A percentile compares a stretch with the other conserved stretches of the same genome.
These are phyloP conservation scores for Phengaris alcon DNA, from an alignment of 2,888 invertebrate species.

Conservation along the genomic window DNA sequence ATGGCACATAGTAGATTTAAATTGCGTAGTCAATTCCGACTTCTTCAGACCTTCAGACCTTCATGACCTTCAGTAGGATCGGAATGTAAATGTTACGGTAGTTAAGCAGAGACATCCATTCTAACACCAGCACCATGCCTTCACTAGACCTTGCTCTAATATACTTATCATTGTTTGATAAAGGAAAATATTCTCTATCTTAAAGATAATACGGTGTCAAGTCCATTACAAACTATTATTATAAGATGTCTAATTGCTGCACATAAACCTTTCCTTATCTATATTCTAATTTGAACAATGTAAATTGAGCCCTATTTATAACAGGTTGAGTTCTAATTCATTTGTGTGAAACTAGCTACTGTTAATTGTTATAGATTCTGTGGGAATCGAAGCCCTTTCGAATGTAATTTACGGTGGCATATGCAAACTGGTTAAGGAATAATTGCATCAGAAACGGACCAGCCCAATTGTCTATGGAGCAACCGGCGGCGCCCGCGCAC, in stretches of 20 bases:
- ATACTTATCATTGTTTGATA: background rate
- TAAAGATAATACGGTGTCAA: background rate
- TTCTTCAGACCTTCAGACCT: slow-evolving; percentile 14
- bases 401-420: slow-evolving; percentile 55
- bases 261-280: slow-evolving; percentile 19
- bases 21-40: background rate
- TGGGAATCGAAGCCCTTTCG: slow-evolving; percentile 73
- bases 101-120: slow-evolving; percentile 7
- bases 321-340: background rate
- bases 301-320: background rate
- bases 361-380: slow-evolving; percentile 44
- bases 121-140: slow-evolving; percentile 9
- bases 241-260: slow-evolving; percentile 1
- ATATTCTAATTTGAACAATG: background rate
- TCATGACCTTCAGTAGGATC: background rate
- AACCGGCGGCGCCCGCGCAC: background rate
- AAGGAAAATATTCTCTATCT: background rate
- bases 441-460: slow-evolving; percentile 32
- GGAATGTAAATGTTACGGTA: slow-evolving; percentile 15
- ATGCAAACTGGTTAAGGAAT: slow-evolving; percentile 39
- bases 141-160: slow-evolving; percentile 18
- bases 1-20: background rate
- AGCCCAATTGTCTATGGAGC: slow-evolving; percentile 24
- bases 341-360: background rate
- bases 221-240: background rate